Evolutionary conservation across 2,113 vertebrate species (phyloP), one percentile per base, ranked within the genome.

Genomic region (Microcebus lehilahytsara): DNA sequence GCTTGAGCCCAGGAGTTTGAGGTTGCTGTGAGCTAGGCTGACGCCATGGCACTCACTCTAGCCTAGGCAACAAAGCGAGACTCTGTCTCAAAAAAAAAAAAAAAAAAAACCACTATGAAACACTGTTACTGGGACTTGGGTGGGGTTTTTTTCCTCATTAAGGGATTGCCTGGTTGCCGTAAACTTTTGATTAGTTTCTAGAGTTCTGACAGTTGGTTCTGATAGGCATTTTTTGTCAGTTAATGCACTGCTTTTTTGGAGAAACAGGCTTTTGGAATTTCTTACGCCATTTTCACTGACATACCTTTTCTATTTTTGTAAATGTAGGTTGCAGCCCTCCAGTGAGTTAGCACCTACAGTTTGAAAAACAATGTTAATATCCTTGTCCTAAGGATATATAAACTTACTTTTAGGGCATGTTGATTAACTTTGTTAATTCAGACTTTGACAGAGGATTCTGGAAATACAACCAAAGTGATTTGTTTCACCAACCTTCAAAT

Each of bases 401-500:
- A 96, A 91, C 20, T 84, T 7, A 87, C 49, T 84, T 14, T 84
- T 32, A 85, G 37, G 16, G 13, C 77, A 62, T 67, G 20, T 74
- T 96, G 51, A 62, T 91, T 86, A 93, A 34, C 69, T 37, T 0
- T 75, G 20, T 89, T 67, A 80, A 64, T 85, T 91, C 22, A 53
- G 0, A 85, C 42, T 91, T 93, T 77, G 96, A 58, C 66, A 92
- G 71, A 86, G n/a, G 8, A 91, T 0, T 90, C 69, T 91, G n/a
- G 87, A 95, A 93, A 93, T 93, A 51, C 10, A 92, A 91, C 27
- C 23, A 34, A 83, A 75, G 32, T 89, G 32, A 71, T 79, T 94
- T 79, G 12, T 95, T 92, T 56, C 17, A 32, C 58, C 56, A 83
- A 0, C 12, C 51, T 89, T 94, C 80, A 62, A 6, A 87, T 83